These are phyloP conservation scores for Hemiprocne comata DNA, from an alignment of 2,113 vertebrate genomes.

Conservation along the genomic window DNA sequence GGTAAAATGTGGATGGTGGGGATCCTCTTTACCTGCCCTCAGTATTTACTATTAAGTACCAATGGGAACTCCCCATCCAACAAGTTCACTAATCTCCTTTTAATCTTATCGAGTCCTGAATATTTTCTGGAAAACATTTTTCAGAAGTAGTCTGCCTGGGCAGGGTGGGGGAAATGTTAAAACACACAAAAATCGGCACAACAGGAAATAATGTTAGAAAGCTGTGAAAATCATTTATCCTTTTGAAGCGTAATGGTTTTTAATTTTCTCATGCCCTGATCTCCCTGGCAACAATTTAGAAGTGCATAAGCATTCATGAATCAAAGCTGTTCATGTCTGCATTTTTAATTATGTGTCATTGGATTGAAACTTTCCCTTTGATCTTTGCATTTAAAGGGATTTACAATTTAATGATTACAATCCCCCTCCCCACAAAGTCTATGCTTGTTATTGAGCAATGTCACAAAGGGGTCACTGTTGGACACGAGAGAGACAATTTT, in stretches of 20 bases:
- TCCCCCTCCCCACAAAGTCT: not conserved
- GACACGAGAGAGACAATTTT: not conserved
- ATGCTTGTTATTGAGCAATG: slow-evolving; percentile 36
- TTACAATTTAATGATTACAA: slow-evolving; percentile 74
- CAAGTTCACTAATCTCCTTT: slow-evolving; percentile 33
- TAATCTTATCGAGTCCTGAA: slow-evolving; percentile 51
- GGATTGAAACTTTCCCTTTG: slow-evolving; percentile 77
- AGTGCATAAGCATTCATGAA: slow-evolving; percentile 74
- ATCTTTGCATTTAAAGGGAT: slow-evolving; percentile 76
- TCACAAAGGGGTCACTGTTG: slow-evolving; percentile 33
- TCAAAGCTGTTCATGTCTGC: slow-evolving; percentile 71
- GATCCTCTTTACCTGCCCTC: not conserved
- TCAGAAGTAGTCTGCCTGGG: slow-evolving; percentile 9
- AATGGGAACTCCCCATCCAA: slow-evolving; percentile 13
- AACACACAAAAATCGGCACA: slow-evolving; percentile 56
- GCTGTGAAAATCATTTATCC: slow-evolving; percentile 76
- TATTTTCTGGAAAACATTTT: slow-evolving; percentile 53
- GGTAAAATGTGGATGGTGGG: not conserved
- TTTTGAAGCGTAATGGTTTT: slow-evolving; percentile 75
- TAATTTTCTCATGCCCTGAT: slow-evolving; percentile 79
- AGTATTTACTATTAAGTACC: not conserved
- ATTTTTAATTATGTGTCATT: slow-evolving; percentile 78
- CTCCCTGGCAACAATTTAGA: slow-evolving; percentile 80
- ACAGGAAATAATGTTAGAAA: slow-evolving; percentile 74
- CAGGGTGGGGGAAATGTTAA: slow-evolving; percentile 46